A percentile compares a stretch with the other conserved stretches of the same genome.
phyloP scores from a whole-genome alignment of 2,888 invertebrate genomes.

The Cheilosia urbana region DNA sequence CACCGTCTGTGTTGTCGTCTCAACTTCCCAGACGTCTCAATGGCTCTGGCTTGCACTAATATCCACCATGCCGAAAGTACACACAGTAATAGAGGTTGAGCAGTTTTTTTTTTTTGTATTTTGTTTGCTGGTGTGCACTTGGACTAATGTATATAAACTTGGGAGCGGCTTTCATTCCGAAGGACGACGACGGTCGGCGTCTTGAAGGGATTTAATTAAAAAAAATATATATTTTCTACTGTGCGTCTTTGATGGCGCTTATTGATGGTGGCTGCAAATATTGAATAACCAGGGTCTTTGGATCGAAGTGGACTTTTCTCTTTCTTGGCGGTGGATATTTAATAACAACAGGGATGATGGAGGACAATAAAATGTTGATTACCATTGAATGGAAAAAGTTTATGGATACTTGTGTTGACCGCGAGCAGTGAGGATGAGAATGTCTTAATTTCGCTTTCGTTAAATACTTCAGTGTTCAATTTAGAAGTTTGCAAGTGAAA shows the following conservation, averaged over 20 bases:
- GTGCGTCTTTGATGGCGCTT: slow-evolving; percentile 3
- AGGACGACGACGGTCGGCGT: slow-evolving; percentile 29
- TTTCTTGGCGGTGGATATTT: background rate
- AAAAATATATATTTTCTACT: slow-evolving; percentile 37
- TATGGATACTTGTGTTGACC: too few relatives aligned
- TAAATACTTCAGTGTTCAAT: too few relatives aligned
- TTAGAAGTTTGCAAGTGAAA: too few relatives aligned
- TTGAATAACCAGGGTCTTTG: slow-evolving; percentile 60
- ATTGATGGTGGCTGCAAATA: slow-evolving; percentile 53
- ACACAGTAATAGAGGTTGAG: slow-evolving; percentile 64
- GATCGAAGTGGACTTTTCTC: slow-evolving; percentile 9
- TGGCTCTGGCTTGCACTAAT: slow-evolving; percentile 58
- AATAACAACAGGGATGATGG: background rate
- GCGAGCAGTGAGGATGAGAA: too few relatives aligned
- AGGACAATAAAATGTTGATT: background rate
- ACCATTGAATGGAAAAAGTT: background rate
- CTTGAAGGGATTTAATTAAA: slow-evolving; percentile 74
- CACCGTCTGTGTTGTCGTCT: slow-evolving; percentile 40
- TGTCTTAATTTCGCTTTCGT: too few relatives aligned
- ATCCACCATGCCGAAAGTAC: slow-evolving; percentile 62
- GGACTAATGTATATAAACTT: slow-evolving; percentile 70
- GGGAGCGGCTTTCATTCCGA: slow-evolving; percentile 38
- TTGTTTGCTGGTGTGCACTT: slow-evolving; percentile 38
- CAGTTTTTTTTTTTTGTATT: slow-evolving; percentile 30
- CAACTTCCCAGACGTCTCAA: slow-evolving; percentile 75